These are phyloP conservation scores for Pomatorhinus ruficollis DNA, from an alignment of 2,113 vertebrate genomes.

Conservation along the genomic window DNA sequence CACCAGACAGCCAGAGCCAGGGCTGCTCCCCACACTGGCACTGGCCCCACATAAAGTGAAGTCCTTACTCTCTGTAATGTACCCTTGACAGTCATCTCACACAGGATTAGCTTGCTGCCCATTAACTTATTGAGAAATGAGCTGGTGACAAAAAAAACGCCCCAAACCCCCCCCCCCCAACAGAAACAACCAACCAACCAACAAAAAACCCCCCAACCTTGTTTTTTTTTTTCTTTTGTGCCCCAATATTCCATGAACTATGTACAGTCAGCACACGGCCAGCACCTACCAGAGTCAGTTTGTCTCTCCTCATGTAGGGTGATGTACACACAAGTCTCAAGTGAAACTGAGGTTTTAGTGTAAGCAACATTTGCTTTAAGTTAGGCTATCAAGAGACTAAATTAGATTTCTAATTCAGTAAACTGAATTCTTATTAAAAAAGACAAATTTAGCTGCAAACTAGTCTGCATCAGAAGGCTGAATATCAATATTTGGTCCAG, in stretches of 20 bases:
- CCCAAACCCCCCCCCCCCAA: too few relatives aligned
- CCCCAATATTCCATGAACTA: background rate
- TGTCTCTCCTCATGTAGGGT: background rate
- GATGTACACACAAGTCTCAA: background rate
- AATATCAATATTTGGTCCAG: conserved; percentile 12
- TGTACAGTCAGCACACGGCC: background rate
- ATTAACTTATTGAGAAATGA: background rate
- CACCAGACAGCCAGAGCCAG: background rate
- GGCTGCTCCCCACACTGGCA: background rate
- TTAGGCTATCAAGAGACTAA: background rate
- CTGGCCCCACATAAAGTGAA: background rate
- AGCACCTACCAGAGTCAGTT: background rate
- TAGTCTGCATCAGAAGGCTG: background rate
- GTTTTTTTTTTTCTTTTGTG: background rate
- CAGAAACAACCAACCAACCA: background rate
- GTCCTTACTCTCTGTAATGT: background rate
- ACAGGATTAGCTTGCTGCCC: background rate
- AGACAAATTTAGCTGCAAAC: background rate
- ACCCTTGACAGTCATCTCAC: background rate
- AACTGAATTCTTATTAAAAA: background rate
- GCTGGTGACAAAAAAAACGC: background rate
- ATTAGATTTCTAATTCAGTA: background rate
- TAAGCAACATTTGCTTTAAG: background rate
- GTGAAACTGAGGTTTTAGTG: background rate
- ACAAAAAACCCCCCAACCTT: background rate